Base-by-base conservation (phyloP, 2,888 invertebrate genomes). In the Molorchus minor region DNA sequence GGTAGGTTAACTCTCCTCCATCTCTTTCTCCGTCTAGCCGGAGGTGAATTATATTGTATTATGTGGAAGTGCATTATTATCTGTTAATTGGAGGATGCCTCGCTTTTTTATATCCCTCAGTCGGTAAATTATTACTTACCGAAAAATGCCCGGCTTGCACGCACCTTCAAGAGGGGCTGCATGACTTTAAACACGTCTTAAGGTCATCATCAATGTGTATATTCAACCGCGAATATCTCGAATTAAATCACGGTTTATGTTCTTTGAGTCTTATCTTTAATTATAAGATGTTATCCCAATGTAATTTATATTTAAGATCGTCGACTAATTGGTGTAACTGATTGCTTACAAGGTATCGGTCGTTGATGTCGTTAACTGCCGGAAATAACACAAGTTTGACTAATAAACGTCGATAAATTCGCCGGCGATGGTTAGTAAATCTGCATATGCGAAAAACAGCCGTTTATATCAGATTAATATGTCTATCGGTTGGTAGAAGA, bases 391-490 rank as follows among this genome's bases (percentile, higher is more conserved):
- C 52, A 57, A 52, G 40, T 46, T 57, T 40, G 52, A 19, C 38
- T 33, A 33, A 46, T 20, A 38, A 46, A 46, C 29, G 44, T 12
- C 33, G 35, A 44, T 33, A 35, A 15, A 41, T 36, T 41, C 36
- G 38, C 46, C 41, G 33, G 17, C 8, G 38, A 58, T 2, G 12
- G 21, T 13, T 30, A 21, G 15, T 40, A 16, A 52, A 20, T 51
- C 25, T 41, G 43, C 40, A 49, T 58, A 54, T 43, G 47, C 43
- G 38, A 47, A 36, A 58, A 49, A 12, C 58, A 30, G 47, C 16
- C 46, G 53, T 49, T 54, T 54, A 38, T 58, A 30, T 54, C 53
- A 43, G 21, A 54, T 58, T 54, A 47, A 43, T 58, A 58, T 33
- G 10, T 56, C 19, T 49, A 38, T 49, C 29, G 29, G 29, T 10